Evolutionary conservation across 2,113 vertebrate genomes (phyloP).

Genomic region (Perca fluviatilis): DNA sequence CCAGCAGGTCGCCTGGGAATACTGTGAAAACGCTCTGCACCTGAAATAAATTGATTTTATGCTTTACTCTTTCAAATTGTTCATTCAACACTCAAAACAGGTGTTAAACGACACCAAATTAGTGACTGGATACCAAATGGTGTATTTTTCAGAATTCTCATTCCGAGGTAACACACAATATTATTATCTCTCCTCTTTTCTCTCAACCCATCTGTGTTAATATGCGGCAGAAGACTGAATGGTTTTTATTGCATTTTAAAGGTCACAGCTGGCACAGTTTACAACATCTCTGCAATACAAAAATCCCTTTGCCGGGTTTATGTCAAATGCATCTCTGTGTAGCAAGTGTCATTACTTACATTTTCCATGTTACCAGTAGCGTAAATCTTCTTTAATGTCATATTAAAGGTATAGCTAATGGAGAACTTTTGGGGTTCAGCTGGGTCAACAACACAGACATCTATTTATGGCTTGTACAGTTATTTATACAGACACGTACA

Average conservation of each 20-base stretch:
- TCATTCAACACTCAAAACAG: conserved; percentile 12
- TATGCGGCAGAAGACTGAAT: conserved; percentile 1
- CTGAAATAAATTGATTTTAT: not conserved
- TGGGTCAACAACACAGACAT: not conserved
- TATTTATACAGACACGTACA: conserved; percentile 1
- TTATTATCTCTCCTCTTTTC: not conserved
- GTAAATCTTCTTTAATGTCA: not conserved
- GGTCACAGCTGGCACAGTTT: conserved; percentile 22
- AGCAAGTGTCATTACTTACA: not conserved
- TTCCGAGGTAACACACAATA: not conserved
- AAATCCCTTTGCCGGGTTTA: conserved; percentile 3
- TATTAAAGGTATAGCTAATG: not conserved
- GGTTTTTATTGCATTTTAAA: conserved; percentile 24
- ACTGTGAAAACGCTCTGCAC: not conserved
- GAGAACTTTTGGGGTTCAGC: not conserved
- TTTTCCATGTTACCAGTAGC: not conserved
- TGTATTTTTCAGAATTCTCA: not conserved
- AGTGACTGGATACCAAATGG: not conserved
- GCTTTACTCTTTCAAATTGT: conserved; percentile 5
- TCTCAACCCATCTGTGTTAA: conserved; percentile 27
- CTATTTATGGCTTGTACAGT: not conserved
- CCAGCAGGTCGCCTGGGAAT: not conserved
- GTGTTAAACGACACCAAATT: conserved; percentile 3
- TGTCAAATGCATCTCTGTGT: not conserved
- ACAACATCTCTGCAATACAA: conserved; percentile 6